Percentiles rank a stretch among this genome's conserved stretches.
phyloP scores from a whole-genome alignment of 2,797 vertebrate genomes.

The Vespertilio murinus region DNA sequence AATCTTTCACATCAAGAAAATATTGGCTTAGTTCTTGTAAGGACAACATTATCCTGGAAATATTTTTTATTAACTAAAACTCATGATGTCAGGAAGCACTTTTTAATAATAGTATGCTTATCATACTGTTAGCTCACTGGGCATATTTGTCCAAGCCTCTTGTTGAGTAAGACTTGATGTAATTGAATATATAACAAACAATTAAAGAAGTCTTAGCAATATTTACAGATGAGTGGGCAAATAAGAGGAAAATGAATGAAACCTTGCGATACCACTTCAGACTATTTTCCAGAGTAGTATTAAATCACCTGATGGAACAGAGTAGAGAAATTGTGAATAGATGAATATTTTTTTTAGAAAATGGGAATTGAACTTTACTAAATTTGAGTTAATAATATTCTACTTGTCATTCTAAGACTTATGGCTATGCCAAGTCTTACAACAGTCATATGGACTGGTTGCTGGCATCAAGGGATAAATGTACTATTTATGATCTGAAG shows the following conservation, averaged over 20 bases:
- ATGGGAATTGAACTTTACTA: neutral
- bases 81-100: neutral
- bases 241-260: neutral
- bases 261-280: neutral
- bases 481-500: neutral
- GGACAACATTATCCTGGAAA: conserved; percentile 9
- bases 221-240: neutral
- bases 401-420: neutral
- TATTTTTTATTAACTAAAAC: conserved; percentile 18
- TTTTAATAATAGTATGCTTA: neutral
- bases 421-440: neutral
- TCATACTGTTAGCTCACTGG: neutral
- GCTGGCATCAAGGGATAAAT: neutral
- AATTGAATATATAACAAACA: neutral
- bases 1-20: neutral
- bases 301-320: neutral
- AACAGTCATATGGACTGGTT: neutral
- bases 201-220: neutral
- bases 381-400: neutral
- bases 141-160: neutral
- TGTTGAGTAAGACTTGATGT: neutral
- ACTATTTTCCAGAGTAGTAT: neutral
- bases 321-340: neutral
- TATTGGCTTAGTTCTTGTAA: neutral
- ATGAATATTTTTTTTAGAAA: neutral